Evolutionary conservation across 2,113 vertebrate genomes (phyloP).

Genomic region (Mustelus asterias): DNA sequence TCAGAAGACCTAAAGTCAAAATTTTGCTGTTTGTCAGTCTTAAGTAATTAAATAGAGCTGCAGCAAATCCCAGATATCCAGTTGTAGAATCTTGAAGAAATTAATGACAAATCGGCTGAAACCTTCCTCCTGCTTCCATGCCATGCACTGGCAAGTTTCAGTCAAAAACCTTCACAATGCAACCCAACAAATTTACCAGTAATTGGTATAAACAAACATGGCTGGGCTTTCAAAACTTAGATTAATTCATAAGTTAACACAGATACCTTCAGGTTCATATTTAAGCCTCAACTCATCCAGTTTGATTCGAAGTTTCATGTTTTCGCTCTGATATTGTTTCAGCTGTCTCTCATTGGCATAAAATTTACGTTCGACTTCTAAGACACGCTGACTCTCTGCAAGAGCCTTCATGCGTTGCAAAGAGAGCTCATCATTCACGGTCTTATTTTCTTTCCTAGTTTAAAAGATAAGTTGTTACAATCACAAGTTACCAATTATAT

Average conservation of each 20-base stretch:
- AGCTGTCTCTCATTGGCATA: slow-evolving; percentile 71
- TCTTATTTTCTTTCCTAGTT: slow-evolving; percentile 72
- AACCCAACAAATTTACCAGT: background rate
- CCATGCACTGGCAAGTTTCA: background rate
- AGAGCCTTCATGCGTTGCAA: slow-evolving; percentile 87
- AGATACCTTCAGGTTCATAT: slow-evolving; percentile 79
- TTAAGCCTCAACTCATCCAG: slow-evolving; percentile 82
- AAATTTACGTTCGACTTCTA: slow-evolving; percentile 87
- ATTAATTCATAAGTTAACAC: slow-evolving; percentile 13
- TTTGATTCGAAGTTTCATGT: slow-evolving; percentile 73
- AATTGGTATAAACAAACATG: background rate
- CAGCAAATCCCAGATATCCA: background rate
- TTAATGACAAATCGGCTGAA: background rate
- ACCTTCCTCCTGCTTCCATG: background rate
- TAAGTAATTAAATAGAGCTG: background rate
- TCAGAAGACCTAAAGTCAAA: background rate
- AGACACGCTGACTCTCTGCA: slow-evolving; percentile 83
- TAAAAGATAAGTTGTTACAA: background rate
- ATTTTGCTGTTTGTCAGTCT: background rate
- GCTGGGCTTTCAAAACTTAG: background rate
- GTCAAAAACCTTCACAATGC: background rate
- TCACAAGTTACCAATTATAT: background rate
- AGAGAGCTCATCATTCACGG: slow-evolving; percentile 74
- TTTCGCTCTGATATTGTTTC: slow-evolving; percentile 77
- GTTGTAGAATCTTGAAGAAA: background rate